Evolutionary conservation across 2,888 invertebrate species (phyloP), one percentile per base, ranked within the genome.

Genomic region (Habrosyne pyritoides): DNA sequence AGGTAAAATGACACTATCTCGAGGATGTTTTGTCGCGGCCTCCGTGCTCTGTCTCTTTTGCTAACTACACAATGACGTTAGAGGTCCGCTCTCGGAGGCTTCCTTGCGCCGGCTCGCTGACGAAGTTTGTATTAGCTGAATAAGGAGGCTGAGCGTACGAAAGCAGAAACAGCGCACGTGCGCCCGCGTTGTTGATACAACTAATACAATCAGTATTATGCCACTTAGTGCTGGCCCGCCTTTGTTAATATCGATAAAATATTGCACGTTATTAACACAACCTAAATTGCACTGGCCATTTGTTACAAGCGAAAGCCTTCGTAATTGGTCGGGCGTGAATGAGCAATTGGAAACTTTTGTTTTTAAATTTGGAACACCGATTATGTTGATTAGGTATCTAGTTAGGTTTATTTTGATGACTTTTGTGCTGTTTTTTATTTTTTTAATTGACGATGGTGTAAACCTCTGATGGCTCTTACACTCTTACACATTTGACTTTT

Each of bases 101-200:
- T n/a, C n/a, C n/a, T n/a, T n/a, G n/a, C n/a, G n/a, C n/a, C n/a
- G n/a, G n/a, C n/a, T n/a, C n/a, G n/a, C n/a, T n/a, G n/a, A n/a
- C n/a, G n/a, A n/a, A n/a, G n/a, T n/a, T n/a, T n/a, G n/a, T n/a
- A n/a, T n/a, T n/a, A n/a, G n/a, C n/a, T n/a, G n/a, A n/a, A n/a
- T n/a, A n/a, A n/a, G n/a, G n/a, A n/a, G n/a, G n/a, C n/a, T 50
- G 10, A 50, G 10, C 21, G 24, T 50, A 28, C 21, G 22, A 22
- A n/a, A 22, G 22, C 24, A n/a, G n/a, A 7, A 22, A n/a, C 10
- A 8, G 49, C 49, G 50, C 50, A 53, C 53, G 46, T 53, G 53
- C 53, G 46, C 50, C 4, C 18, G 50, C 53, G 14, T 47, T 21
- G 53, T 24, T 53, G 1, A 42, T 42, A 42, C 18, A 42, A 42